Base-by-base conservation (phyloP, 2,797 vertebrate genomes). In the Selene dorsalis region DNA sequence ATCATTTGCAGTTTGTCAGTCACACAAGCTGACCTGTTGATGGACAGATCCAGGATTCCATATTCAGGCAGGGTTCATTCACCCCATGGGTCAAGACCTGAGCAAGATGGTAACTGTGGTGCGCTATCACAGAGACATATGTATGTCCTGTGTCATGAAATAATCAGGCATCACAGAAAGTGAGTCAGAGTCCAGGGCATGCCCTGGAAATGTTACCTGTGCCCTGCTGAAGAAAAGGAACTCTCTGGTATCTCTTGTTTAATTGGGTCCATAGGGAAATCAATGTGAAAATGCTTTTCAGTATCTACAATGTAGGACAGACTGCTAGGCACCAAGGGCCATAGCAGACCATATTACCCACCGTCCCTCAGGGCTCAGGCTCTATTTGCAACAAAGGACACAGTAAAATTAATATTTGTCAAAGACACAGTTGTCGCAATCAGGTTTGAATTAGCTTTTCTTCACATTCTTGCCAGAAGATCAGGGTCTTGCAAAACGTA, bases 191-290 rank as follows among this genome's bases (percentile, higher is more conserved):
- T 77, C 73, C 16, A 56, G 58, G 57, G 62, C 50, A 67, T 61
- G 70, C 59, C 63, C 67, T 55, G 48, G 79, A 88, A 91, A 89
- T 84, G 65, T 85, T 82, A 85, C 86, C 73, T 16, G 5, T 77
- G 73, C 71, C 85, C 69, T 24, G 1, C 56, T 73, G 77, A 80
- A 60, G 79, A 73, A 47, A 63, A 79, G 79, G 80, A 87, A 78
- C 78, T 71, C 63, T 79, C 80, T 68, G 24, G 53, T 83, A 53
- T 32, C 28, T 70, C 84, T 82, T 80, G 22, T 91, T 86, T 93
- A 91, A 94, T 91, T 89, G 85, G 83, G 45, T 87, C 88, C 83
- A 10, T 62, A 1, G 92, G 91, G 87, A 93, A 93, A 92, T 92
- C 90, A 89, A 39, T 78, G 67, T 67, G 75, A 86, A 85, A 88